Evolutionary conservation across 1,140 invertebrate species (phyloP), one percentile per base, ranked within the genome.

Genomic region (Drosophila kanapiae): DNA sequence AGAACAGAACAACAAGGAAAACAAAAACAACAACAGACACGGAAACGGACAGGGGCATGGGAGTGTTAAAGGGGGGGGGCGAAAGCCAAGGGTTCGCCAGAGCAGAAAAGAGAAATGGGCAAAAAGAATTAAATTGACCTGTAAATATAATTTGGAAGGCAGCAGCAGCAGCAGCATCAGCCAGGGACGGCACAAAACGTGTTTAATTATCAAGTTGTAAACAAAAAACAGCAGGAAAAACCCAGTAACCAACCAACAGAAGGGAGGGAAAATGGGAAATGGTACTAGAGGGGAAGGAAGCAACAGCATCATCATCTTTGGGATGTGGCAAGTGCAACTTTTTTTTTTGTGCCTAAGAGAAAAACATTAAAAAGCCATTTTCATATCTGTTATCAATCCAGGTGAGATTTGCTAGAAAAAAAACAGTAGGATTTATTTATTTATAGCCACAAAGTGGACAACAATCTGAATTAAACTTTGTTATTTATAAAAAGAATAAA

Each of bases 151-250:
- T 87, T 87, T 87, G 79, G 75, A 87, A 74, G 77, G 80, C 76
- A 78, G 71, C 71, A 80, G 58, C 74, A 75, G 63, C 58, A 80
- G 61, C 68, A 74, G 60, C 58, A 84, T 72, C 78, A 49, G 40
- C n/a, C n/a, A n/a, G n/a, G n/a, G n/a, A n/a, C 47, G 64, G 67
- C 67, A 76, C 53, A 57, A 84, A 88, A 88, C 78, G 85, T 88
- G 84, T 88, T 90, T 88, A 88, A 88, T 88, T 88, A 90, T 90
- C 84, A 88, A 88, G 85, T 90, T 88, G 85, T 90, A 90, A 88
- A 79, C 81, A 88, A 81, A 88, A 64, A 88, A 75, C 80, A 87
- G 54, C 65, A 72, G 62, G 45, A 74, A 57, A 59, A 77, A 38
- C 23, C 23, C 23, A 23, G 23, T 23, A 23, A 23, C 38, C 53